Evolutionary conservation across 1,140 invertebrate genomes (phyloP).

Genomic region (Drosophila pandora): DNA sequence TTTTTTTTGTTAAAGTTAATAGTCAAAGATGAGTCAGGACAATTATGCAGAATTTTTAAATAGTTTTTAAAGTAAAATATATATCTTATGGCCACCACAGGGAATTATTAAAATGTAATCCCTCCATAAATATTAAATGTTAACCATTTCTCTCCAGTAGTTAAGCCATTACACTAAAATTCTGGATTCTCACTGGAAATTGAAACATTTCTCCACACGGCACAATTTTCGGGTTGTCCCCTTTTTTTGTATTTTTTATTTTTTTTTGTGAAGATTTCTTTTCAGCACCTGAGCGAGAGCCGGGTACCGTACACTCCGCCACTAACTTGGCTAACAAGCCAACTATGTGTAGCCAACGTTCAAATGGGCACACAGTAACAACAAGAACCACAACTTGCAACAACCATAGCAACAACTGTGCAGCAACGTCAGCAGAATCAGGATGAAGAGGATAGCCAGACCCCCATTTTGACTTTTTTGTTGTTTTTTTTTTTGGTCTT

Average conservation of each 20-base stretch:
- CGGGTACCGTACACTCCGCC: constrained; percentile 63
- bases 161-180: constrained; percentile 28
- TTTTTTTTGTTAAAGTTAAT: constrained; percentile 1
- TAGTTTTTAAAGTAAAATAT: neutral
- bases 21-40: constrained; percentile 9
- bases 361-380: constrained; percentile 63
- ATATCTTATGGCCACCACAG: too few relatives aligned
- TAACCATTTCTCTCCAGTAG: neutral
- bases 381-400: constrained; percentile 24
- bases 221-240: constrained; percentile 4
- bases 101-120: too few relatives aligned
- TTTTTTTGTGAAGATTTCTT: constrained; percentile 19
- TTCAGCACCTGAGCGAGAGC: constrained; percentile 40
- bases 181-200: constrained; percentile 33
- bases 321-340: constrained; percentile 65
- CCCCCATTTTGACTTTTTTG: neutral
- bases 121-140: neutral
- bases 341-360: constrained; percentile 72
- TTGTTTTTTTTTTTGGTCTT: constrained; percentile 7
- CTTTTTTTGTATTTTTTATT: constrained; percentile 1
- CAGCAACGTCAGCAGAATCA: constrained; percentile 45
- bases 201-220: constrained; percentile 45
- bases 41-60: neutral
- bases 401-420: constrained; percentile 12
- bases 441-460: constrained; percentile 36